phyloP scores from a whole-genome alignment of 2,888 invertebrate species.

The Lochmaea capreae region DNA sequence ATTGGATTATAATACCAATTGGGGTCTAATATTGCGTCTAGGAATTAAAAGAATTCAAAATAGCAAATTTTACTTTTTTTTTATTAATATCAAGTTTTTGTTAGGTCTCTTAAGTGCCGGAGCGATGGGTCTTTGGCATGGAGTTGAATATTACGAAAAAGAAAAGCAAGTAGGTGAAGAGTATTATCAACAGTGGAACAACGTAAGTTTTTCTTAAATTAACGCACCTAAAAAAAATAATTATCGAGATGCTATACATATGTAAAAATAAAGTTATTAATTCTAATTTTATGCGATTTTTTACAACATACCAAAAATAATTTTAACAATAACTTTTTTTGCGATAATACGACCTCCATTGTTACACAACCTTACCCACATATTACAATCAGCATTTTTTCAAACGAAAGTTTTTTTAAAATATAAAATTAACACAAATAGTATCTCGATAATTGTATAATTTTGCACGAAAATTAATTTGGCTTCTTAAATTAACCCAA shows the following conservation, averaged over 20 bases:
- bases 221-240: background rate
- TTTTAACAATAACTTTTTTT: background rate
- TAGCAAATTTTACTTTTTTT: too few species aligned
- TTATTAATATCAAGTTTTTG: constrained; percentile 42
- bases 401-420: background rate
- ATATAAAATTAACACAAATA: background rate
- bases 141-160: constrained; percentile 95
- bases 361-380: constrained; percentile 7
- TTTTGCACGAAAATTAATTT: constrained; percentile 2
- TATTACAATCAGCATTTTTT: background rate
- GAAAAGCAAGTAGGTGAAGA: constrained; percentile 94
- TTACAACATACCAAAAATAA: background rate
- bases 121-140: constrained; percentile 96
- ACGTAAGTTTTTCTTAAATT: constrained; percentile 70
- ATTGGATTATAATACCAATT: background rate
- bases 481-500: constrained; percentile 8
- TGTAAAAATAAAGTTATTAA: too few species aligned
- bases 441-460: background rate
- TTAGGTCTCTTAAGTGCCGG: constrained; percentile 90
- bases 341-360: background rate
- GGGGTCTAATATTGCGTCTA: background rate
- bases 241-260: background rate
- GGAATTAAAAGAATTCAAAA: too few species aligned
- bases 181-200: constrained; percentile 92
- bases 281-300: background rate